phyloP scores from a whole-genome alignment of 37 sponge, comb jelly and placozoan genomes.

The Oopsacas minuta region DNA sequence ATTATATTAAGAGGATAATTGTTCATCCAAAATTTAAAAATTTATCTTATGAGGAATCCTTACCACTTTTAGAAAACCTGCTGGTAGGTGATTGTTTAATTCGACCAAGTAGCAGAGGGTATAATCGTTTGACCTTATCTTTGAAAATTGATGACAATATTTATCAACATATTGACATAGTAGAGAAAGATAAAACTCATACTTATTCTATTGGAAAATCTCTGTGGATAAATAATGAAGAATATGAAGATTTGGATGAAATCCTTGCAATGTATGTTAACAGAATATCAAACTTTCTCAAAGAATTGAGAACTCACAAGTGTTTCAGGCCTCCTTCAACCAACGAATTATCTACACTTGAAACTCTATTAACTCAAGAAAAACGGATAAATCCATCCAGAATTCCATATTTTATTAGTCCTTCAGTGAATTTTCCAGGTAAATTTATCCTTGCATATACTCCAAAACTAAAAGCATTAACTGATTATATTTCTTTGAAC shows the following conservation, averaged over 20 bases:
- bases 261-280: slow-evolving; percentile 87
- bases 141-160: slow-evolving; percentile 77
- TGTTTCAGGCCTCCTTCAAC: slow-evolving; percentile 44
- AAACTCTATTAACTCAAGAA: slow-evolving; percentile 54
- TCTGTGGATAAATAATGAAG: slow-evolving; percentile 76
- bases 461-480: slow-evolving; percentile 51
- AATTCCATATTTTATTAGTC: slow-evolving; percentile 90
- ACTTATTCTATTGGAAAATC: slow-evolving; percentile 65
- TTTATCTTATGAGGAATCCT: slow-evolving; percentile 53
- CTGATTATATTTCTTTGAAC: slow-evolving; percentile 59
- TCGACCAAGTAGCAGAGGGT: slow-evolving; percentile 84
- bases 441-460: slow-evolving; percentile 74
- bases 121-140: slow-evolving; percentile 68
- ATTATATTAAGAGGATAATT: slow-evolving; percentile 61
- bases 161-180: slow-evolving; percentile 81
- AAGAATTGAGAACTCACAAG: slow-evolving; percentile 65
- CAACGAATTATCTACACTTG: slow-evolving; percentile 35
- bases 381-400: slow-evolving; percentile 56
- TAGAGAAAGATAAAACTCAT: slow-evolving; percentile 77
- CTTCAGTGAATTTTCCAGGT: slow-evolving; percentile 60
- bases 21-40: slow-evolving; percentile 87
- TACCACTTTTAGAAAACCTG: slow-evolving; percentile 37
- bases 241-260: slow-evolving; percentile 96
- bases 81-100: slow-evolving; percentile 86
- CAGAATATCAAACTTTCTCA: slow-evolving; percentile 59